A percentile compares a stretch with the other conserved stretches of the same genome.
phyloP scores from a whole-genome alignment of 2,888 invertebrate species.

The Lutraria lutraria region DNA sequence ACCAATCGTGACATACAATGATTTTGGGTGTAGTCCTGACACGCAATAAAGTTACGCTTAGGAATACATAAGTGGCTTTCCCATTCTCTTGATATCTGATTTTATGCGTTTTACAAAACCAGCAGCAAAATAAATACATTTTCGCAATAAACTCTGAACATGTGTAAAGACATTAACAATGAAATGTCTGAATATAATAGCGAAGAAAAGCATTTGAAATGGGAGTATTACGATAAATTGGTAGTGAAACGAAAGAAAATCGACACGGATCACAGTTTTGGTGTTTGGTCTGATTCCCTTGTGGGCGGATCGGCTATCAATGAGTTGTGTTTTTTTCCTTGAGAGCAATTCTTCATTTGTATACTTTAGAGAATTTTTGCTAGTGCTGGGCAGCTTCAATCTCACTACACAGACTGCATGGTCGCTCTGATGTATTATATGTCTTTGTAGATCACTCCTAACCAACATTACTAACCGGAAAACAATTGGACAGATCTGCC shows the following conservation, averaged over 20 bases:
- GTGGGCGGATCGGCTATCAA: background rate
- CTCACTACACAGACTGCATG: too few species aligned
- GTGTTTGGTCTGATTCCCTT: background rate
- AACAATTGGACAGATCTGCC: too few species aligned
- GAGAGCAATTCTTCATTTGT: background rate
- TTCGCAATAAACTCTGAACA: background rate
- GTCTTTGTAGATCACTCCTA: too few species aligned
- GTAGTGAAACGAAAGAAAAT: background rate
- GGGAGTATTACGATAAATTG: background rate
- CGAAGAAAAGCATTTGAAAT: background rate
- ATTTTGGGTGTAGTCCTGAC: too few species aligned
- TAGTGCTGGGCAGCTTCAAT: too few species aligned
- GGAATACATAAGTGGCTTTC: too few species aligned
- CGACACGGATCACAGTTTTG: background rate
- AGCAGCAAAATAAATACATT: background rate
- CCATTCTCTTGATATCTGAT: background rate
- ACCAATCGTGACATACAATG: too few species aligned
- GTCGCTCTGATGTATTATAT: too few species aligned
- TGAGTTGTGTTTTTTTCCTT: background rate
- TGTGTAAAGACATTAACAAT: constrained; percentile 6
- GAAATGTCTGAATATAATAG: background rate
- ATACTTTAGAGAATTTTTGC: background rate
- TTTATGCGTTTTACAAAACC: background rate
- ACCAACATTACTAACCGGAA: too few species aligned
- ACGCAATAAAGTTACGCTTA: too few species aligned